Conservation (phyloP, 1,140 invertebrate species). For the Leptoteleia sp. region DNA sequence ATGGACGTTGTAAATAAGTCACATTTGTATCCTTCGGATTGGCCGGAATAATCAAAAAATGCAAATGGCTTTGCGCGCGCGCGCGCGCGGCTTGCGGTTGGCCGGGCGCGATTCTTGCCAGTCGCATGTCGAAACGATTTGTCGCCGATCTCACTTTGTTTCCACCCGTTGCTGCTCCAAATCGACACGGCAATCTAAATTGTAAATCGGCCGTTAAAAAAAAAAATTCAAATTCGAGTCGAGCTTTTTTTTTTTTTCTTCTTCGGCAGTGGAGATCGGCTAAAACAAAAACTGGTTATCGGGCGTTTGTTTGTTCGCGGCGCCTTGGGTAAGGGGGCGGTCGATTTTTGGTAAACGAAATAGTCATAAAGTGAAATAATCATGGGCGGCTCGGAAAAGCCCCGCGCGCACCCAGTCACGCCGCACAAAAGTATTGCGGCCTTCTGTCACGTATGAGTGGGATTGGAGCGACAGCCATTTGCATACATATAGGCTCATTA, state of each 20-base stretch:
- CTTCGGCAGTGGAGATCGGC: conserved; percentile 4
- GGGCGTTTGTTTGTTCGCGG: conserved; percentile 37
- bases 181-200: conserved; percentile 43
- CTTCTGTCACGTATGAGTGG: conserved; percentile 75
- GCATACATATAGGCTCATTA: conserved; percentile 82
- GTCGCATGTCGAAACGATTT: conserved; percentile 55
- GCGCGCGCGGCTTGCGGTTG: too few species aligned
- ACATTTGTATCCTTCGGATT: conserved; percentile 34
- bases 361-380: conserved; percentile 65
- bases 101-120: too few species aligned
- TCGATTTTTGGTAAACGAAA: conserved; percentile 64
- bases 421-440: conserved; percentile 67
- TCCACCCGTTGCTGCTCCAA: conserved; percentile 3
- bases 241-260: too few species aligned
- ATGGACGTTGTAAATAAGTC: conserved; percentile 40
- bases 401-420: conserved; percentile 55
- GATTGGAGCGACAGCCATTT: conserved; percentile 80
- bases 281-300: conserved; percentile 52
- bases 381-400: conserved; percentile 48
- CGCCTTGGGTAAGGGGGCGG: conserved; percentile 57
- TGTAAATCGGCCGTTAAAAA: conserved; percentile 50
- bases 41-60: conserved; percentile 53
- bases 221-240: conserved; percentile 48
- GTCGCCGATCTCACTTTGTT: conserved; percentile 18
- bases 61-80: too few species aligned